phyloP scores from a whole-genome alignment of 1,140 invertebrate species.

The Achatina immaculata region DNA sequence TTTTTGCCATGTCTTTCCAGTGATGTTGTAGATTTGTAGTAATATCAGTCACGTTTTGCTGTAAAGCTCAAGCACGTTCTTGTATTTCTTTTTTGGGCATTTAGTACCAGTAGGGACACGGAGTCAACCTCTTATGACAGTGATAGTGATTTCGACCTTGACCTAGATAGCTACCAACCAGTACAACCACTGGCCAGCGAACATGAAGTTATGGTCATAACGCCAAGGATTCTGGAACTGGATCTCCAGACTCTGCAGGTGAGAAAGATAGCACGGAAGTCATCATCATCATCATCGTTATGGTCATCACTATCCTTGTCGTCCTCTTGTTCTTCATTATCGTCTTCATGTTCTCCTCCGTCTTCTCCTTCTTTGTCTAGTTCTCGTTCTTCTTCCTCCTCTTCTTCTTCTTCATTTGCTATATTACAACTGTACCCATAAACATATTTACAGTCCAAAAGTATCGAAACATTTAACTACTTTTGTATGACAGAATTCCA shows the following conservation, averaged over 20 bases:
- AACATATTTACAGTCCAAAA: no score
- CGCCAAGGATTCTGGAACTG: conserved; percentile 66
- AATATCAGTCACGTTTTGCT: neutral
- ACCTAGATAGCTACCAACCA: conserved; percentile 83
- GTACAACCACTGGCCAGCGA: conserved; percentile 84
- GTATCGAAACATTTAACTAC: no score
- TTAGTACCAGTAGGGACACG: conserved; percentile 8
- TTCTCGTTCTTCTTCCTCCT: no score
- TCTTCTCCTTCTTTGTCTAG: no score
- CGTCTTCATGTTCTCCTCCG: no score
- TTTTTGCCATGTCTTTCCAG: neutral
- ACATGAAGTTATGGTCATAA: conserved; percentile 89
- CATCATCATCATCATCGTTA: neutral
- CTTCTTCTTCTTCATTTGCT: no score
- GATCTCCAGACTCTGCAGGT: conserved; percentile 57
- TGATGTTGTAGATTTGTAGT: neutral
- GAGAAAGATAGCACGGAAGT: neutral
- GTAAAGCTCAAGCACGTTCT: neutral
- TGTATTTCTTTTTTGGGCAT: neutral
- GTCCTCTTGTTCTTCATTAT: no score
- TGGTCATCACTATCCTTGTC: no score
- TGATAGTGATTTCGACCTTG: conserved; percentile 69
- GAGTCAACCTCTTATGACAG: conserved; percentile 41
- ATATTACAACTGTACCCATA: no score
- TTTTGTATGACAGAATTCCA: no score